Base-by-base conservation (phyloP, 2,113 vertebrate genomes). In the Hippoglossus stenolepis region DNA sequence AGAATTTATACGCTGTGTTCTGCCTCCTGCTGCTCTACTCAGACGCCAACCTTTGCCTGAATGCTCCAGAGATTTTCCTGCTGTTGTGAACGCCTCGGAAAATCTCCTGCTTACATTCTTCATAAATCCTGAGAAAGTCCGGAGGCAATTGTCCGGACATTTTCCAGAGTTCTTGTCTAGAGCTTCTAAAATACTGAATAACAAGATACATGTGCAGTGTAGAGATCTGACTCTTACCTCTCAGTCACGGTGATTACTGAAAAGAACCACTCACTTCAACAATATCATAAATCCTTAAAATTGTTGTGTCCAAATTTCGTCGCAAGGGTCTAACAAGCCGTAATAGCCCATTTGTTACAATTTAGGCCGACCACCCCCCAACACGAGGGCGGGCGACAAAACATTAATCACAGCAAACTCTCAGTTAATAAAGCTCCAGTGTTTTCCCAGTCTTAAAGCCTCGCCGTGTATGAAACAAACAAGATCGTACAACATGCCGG, bases 311-410 rank as follows among this genome's bases (percentile, higher is more conserved):
- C 35, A 47, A 67, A 28, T 77, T 77, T 58, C 0, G 11, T 21
- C 5, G 0, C 65, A 76, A 57, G 35, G 11, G 53, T 68, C 53
- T 65, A 58, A 70, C 2, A 1, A 73, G 58, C 56, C 47, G 56
- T 70, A 77, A 66, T 63, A 63, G 69, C 40, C 40, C 64, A 71
- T 84, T 73, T 70, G 38, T 84, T 76, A 74, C 77, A 14, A 84
- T 82, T 84, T 65, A 67, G 60, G 18, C 56, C 43, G 43, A 65
- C 31, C 76, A 26, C 28, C 18, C 11, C 58, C 53, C 26, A 64
- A 51, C 74, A 72, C 0, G 7, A 75, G 70, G 59, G 47, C 17
- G 49, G 60, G 49, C 54, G 49, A 77, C 54, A 70, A 69, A 73
- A 53, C 67, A 85, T 84, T 79, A 84, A 86, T 86, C 78, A 82